phyloP scores from a whole-genome alignment of 2,888 invertebrate genomes.

The Raillietiella orientalis region DNA sequence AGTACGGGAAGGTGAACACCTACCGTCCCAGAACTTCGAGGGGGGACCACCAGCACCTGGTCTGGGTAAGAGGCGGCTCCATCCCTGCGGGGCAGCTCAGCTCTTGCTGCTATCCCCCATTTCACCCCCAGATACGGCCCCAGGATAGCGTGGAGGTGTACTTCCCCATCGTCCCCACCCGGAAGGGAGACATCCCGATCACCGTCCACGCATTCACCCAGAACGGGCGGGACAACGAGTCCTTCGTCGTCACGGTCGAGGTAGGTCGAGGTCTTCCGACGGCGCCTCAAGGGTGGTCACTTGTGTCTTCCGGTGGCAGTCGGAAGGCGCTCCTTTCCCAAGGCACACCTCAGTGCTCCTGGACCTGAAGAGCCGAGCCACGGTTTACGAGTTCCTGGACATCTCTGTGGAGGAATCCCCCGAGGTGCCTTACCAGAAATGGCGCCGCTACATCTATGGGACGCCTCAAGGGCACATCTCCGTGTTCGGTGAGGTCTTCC shows the following conservation, averaged over 20 bases:
- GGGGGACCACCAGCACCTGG: constrained; percentile 82
- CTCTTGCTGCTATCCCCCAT: background rate
- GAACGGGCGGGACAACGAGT: constrained; percentile 33
- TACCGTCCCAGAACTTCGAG: constrained; percentile 66
- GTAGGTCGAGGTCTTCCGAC: background rate
- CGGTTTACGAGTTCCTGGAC: constrained; percentile 77
- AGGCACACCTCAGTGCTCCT: constrained; percentile 69
- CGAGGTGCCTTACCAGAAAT: constrained; percentile 59
- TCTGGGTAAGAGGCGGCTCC: constrained; percentile 43
- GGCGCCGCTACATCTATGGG: constrained; percentile 72
- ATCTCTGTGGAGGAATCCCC: constrained; percentile 81
- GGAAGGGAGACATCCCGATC: constrained; percentile 33
- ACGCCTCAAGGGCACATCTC: constrained; percentile 32
- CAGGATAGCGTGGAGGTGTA: constrained; percentile 29
- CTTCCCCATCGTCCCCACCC: constrained; percentile 55
- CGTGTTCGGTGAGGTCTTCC: constrained; percentile 13
- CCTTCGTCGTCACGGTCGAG: constrained; percentile 17
- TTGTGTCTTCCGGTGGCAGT: constrained; percentile 13
- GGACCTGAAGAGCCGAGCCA: constrained; percentile 67
- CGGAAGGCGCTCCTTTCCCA: constrained; percentile 69
- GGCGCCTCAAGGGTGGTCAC: background rate
- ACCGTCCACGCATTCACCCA: constrained; percentile 24
- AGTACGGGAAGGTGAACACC: constrained; percentile 46
- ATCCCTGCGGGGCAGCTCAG: background rate
- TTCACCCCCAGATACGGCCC: constrained; percentile 12